phyloP scores from a whole-genome alignment of 2,113 vertebrate genomes.

The Barbus barbus region DNA sequence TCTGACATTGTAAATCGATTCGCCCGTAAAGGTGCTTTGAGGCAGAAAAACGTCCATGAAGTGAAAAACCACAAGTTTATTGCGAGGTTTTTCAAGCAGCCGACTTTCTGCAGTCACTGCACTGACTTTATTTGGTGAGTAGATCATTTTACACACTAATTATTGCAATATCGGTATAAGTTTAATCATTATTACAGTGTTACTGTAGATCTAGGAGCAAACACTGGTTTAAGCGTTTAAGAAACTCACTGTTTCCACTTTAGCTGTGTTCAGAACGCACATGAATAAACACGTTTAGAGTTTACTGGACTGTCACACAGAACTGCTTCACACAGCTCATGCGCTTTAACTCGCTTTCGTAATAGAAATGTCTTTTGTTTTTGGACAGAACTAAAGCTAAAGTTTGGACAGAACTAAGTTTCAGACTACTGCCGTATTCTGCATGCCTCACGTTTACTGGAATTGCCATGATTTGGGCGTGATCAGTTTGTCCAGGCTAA shows the following conservation, averaged over 20 bases:
- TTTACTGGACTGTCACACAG: neutral
- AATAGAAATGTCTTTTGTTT: neutral
- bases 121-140: conserved; percentile 87
- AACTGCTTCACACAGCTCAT: neutral
- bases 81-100: conserved; percentile 87
- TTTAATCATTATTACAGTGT: neutral
- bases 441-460: neutral
- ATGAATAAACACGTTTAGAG: neutral
- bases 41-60: conserved; percentile 88
- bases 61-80: conserved; percentile 86
- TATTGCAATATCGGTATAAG: neutral
- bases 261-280: too few relatives aligned
- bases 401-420: neutral
- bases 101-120: conserved; percentile 65
- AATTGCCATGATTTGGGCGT: neutral
- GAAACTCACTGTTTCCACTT: neutral
- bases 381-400: neutral
- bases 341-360: neutral
- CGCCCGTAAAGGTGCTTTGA: conserved; percentile 85
- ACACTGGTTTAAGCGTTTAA: neutral
- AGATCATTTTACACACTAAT: neutral
- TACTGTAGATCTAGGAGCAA: neutral
- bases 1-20: conserved; percentile 85
- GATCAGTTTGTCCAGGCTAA: neutral
- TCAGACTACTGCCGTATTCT: neutral